Conservation (phyloP, 2,113 vertebrate genomes). For the Aythya baeri region DNA sequence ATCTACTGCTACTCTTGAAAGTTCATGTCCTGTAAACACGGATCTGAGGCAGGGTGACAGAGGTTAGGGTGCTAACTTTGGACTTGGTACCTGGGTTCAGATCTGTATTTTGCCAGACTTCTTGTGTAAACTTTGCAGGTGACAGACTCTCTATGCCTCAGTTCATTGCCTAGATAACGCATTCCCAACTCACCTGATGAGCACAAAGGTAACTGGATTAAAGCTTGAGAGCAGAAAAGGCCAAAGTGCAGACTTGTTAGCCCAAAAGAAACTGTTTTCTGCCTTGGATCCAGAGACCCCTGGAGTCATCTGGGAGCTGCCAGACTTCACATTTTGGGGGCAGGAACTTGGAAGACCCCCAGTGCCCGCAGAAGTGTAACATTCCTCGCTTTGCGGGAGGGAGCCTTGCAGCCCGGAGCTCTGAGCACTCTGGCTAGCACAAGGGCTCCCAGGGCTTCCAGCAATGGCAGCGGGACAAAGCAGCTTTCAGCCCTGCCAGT, state of each 20-base stretch:
- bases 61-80: background rate
- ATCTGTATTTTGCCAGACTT: background rate
- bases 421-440: rapidly evolving
- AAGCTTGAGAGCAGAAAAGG: background rate
- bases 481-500: background rate
- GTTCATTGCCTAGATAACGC: background rate
- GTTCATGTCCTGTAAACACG: background rate
- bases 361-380: background rate
- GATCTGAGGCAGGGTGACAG: background rate
- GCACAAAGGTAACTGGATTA: background rate
- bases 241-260: background rate
- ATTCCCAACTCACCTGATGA: background rate
- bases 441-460: background rate
- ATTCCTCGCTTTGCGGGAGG: background rate
- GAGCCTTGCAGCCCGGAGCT: background rate
- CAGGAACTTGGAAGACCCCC: background rate
- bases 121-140: background rate
- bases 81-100: background rate
- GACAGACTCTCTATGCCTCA: background rate
- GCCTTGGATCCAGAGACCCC: background rate
- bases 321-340: background rate
- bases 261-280: background rate
- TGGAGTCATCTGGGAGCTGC: background rate
- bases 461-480: background rate
- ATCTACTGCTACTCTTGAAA: background rate